Evolutionary conservation across 2,888 invertebrate genomes (phyloP).

Genomic region (Megaustenia siamemsis): DNA sequence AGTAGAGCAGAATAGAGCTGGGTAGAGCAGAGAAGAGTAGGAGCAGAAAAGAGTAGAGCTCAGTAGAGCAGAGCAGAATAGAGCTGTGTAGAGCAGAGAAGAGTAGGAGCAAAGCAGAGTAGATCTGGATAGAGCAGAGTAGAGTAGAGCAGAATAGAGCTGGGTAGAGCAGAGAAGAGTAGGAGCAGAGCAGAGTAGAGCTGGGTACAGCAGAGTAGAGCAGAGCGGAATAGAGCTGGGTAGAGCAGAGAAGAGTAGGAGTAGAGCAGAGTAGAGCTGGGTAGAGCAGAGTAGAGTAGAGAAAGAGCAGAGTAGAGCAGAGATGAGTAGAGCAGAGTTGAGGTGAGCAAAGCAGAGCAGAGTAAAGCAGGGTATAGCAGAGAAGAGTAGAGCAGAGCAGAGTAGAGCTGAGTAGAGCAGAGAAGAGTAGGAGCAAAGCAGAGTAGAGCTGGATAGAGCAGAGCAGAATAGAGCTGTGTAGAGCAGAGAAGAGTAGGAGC

Average conservation of each 20-base stretch:
- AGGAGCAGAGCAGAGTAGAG: not conserved
- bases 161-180: not conserved
- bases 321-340: no score
- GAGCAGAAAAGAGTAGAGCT: not conserved
- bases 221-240: not conserved
- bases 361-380: not conserved
- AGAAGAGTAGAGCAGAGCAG: constrained; percentile 18
- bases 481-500: constrained; percentile 13
- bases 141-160: not conserved
- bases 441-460: not conserved
- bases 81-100: constrained; percentile 3
- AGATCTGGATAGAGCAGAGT: not conserved
- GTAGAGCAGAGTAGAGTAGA: constrained; percentile 6
- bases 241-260: constrained; percentile 4
- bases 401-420: not conserved
- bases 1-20: not conserved
- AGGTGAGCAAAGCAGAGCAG: not conserved
- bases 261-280: constrained; percentile 6
- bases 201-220: not conserved
- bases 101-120: not conserved
- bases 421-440: not conserved
- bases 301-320: constrained; percentile 24
- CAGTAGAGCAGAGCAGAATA: not conserved
- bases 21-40: not conserved
- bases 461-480: not conserved